A percentile compares a stretch with the other conserved stretches of the same genome.
Conservation (phyloP, 1,140 invertebrate species). For the Ericerus pela region DNA sequence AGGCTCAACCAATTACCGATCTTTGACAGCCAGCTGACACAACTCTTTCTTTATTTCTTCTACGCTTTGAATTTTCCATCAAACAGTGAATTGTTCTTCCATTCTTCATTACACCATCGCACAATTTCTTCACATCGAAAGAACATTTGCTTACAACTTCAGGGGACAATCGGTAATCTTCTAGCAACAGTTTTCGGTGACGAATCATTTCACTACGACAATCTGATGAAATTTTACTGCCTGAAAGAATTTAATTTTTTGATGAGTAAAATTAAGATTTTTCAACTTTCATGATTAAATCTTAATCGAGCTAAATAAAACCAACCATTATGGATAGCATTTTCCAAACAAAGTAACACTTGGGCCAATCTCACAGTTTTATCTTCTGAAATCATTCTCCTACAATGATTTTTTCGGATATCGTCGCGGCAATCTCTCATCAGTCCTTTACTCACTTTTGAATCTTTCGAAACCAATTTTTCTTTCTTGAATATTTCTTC, state of each 20-base stretch:
- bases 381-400: slow-evolving; percentile 57
- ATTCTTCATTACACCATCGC: slow-evolving; percentile 50
- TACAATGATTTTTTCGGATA: slow-evolving; percentile 64
- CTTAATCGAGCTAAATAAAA: neutral
- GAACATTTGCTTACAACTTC: slow-evolving; percentile 81
- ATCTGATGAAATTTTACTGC: slow-evolving; percentile 47
- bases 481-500: slow-evolving; percentile 72
- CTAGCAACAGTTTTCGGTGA: slow-evolving; percentile 77
- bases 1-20: slow-evolving; percentile 36
- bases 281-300: neutral
- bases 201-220: slow-evolving; percentile 79
- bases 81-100: slow-evolving; percentile 90
- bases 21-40: slow-evolving; percentile 51
- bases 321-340: slow-evolving; percentile 54
- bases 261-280: neutral
- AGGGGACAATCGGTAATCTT: slow-evolving; percentile 81
- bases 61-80: slow-evolving; percentile 68
- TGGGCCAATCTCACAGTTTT: slow-evolving; percentile 73
- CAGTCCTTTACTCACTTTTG: slow-evolving; percentile 74
- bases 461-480: slow-evolving; percentile 77
- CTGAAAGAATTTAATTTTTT: neutral
- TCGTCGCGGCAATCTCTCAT: slow-evolving; percentile 78
- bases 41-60: slow-evolving; percentile 39
- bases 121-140: slow-evolving; percentile 63
- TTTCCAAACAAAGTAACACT: slow-evolving; percentile 85